Conservation (phyloP, 2,797 vertebrate species). For the Anguilla obscura region DNA sequence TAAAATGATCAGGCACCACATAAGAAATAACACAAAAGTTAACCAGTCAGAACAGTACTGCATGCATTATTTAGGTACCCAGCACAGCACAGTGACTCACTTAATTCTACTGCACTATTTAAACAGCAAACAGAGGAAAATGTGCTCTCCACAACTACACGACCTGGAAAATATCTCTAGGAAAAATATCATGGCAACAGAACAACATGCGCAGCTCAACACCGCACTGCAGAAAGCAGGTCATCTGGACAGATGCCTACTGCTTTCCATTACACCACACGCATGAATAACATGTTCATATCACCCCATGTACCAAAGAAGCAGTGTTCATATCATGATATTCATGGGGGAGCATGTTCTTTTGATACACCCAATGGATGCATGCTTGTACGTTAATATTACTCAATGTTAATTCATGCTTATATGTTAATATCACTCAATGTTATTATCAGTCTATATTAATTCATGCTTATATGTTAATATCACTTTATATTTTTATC, state of each 20-base stretch:
- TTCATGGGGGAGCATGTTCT: too few species aligned
- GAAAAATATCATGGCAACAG: not conserved
- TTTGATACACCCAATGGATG: too few species aligned
- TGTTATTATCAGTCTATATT: too few species aligned
- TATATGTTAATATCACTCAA: too few species aligned
- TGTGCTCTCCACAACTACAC: not conserved
- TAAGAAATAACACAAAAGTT: not conserved
- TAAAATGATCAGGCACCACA: not conserved
- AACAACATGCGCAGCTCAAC: not conserved
- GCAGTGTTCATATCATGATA: too few species aligned
- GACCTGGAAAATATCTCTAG: not conserved
- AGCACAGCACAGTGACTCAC: not conserved
- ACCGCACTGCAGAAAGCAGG: not conserved
- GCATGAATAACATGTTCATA: too few species aligned
- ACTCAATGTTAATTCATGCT: too few species aligned
- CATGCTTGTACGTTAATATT: too few species aligned
- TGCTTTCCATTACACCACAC: not conserved
- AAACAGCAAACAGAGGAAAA: not conserved
- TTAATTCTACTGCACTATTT: not conserved
- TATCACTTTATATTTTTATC: too few species aligned
- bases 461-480: too few species aligned
- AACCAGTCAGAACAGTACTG: not conserved
- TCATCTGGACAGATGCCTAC: not conserved
- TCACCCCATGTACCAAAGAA: too few species aligned
- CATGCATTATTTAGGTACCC: conserved; percentile 1